Evolutionary conservation across 2,888 invertebrate species (phyloP).

Genomic region (Lycia hirtaria): DNA sequence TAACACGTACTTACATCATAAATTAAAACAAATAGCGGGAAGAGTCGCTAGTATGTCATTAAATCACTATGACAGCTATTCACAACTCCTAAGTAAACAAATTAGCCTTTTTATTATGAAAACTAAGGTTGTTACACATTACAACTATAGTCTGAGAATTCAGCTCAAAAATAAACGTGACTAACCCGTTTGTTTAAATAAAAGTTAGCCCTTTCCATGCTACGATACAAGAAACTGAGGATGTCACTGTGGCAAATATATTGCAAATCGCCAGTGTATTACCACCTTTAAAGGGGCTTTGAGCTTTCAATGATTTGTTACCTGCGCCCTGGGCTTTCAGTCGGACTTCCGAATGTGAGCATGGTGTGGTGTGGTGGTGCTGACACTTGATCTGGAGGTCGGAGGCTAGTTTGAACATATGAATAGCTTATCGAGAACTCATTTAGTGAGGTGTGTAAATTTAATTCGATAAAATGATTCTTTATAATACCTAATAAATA

Average conservation of each 20-base stretch:
- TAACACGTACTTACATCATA: no score
- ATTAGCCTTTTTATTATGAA: no score
- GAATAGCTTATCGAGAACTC: background rate
- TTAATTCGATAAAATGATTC: no score
- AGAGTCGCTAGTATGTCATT: no score
- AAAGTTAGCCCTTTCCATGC: background rate
- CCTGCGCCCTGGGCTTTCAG: conserved; percentile 51
- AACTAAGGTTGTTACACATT: no score
- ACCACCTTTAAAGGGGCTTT: conserved; percentile 6
- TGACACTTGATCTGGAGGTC: conserved; percentile 49
- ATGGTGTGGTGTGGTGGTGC: conserved; percentile 45
- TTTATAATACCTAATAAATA: no score
- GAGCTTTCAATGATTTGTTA: conserved; percentile 52
- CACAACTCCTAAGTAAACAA: no score
- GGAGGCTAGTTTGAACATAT: conserved; percentile 25
- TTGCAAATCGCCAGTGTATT: background rate
- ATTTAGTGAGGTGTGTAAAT: background rate
- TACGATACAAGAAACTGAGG: background rate
- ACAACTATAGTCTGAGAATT: no score
- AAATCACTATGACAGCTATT: no score
- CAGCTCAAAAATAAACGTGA: no score
- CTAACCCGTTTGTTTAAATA: background rate
- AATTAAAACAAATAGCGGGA: no score
- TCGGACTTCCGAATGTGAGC: conserved; percentile 51
- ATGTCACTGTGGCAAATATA: background rate